These are phyloP conservation scores for Hesperophylax magnus DNA, from an alignment of 1,140 invertebrate species.

Conservation along the genomic window DNA sequence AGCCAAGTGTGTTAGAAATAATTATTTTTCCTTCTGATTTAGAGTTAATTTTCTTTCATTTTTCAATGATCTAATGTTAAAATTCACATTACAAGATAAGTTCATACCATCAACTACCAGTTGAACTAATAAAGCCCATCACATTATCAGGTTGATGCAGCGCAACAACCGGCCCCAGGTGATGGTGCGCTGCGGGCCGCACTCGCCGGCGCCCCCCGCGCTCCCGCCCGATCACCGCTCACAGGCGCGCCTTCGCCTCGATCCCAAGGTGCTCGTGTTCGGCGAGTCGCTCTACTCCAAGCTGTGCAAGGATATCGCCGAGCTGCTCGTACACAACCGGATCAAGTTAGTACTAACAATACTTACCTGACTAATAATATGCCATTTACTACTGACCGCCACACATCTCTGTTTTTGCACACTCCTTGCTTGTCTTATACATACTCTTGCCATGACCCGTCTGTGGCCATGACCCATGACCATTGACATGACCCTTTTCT, in stretches of 20 bases:
- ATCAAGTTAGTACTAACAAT: constrained; percentile 78
- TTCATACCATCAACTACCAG: no score
- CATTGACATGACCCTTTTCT: no score
- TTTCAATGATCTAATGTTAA: no score
- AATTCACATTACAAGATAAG: no score
- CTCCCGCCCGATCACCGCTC: constrained; percentile 84
- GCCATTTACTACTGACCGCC: no score
- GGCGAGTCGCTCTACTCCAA: constrained; percentile 95
- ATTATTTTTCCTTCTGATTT: no score
- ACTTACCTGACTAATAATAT: constrained; percentile 41
- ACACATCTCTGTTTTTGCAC: constrained; percentile 10
- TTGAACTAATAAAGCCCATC: no score
- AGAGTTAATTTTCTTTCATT: no score
- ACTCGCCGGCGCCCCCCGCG: constrained; percentile 70
- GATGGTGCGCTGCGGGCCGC: constrained; percentile 77
- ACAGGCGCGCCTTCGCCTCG: constrained; percentile 85
- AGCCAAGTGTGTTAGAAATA: no score
- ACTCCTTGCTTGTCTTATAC: constrained; percentile 14
- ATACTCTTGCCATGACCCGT: no score
- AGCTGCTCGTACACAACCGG: constrained; percentile 91
- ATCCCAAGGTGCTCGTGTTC: constrained; percentile 94
- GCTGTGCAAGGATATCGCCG: constrained; percentile 92
- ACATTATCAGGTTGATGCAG: constrained; percentile 76
- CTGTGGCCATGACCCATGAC: no score
- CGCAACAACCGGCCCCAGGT: constrained; percentile 83